These are phyloP conservation scores for Thamnophis sirtalis DNA, from an alignment of 2,113 vertebrate species.

Conservation along the genomic window DNA sequence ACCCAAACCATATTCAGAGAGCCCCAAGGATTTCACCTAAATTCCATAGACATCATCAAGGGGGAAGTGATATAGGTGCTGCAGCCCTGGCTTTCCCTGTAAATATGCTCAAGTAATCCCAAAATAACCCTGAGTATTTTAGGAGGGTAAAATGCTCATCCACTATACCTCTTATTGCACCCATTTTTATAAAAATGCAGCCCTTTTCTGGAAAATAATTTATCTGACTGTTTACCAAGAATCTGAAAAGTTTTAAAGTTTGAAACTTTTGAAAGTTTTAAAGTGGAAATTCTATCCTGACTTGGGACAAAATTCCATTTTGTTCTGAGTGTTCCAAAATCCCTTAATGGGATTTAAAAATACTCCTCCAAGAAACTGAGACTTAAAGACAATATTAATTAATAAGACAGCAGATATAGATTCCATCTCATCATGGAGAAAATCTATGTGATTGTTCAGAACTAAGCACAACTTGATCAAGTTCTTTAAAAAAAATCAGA, in stretches of 20 bases:
- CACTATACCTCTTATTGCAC: background rate
- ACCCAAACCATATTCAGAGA: no score
- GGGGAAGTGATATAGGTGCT: background rate
- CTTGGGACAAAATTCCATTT: background rate
- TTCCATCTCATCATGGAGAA: background rate
- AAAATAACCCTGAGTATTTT: background rate
- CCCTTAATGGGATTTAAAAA: background rate
- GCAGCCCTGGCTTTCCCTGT: background rate
- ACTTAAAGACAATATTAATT: background rate
- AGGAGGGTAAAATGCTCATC: background rate
- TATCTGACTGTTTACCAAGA: background rate
- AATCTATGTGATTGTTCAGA: background rate
- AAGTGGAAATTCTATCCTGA: background rate
- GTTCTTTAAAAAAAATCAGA: background rate
- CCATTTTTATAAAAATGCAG: background rate
- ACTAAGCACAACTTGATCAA: background rate
- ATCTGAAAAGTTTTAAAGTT: background rate
- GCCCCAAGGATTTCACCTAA: background rate
- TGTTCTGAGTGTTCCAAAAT: background rate
- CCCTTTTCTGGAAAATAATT: background rate
- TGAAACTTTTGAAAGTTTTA: background rate
- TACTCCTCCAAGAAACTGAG: background rate
- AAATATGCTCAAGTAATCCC: background rate
- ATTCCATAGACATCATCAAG: background rate
- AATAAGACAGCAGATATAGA: background rate